A percentile compares a stretch with the other conserved stretches of the same genome.
These are phyloP conservation scores for Hippocampus comes DNA, from an alignment of 2,113 vertebrate genomes.

Conservation along the genomic window DNA sequence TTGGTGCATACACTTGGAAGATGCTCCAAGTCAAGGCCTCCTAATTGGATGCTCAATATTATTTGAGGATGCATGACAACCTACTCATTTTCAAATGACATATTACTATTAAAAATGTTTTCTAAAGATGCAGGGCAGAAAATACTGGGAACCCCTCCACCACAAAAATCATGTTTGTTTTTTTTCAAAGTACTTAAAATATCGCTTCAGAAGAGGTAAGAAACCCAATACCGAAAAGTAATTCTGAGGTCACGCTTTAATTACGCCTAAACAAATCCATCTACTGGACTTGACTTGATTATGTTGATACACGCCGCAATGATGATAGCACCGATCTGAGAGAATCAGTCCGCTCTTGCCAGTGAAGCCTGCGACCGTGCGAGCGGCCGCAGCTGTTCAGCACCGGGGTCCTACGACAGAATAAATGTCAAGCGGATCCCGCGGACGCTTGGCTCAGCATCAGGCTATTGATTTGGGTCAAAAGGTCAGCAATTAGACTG, in stretches of 20 bases:
- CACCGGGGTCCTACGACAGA: conserved; percentile 1
- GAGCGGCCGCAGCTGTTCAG: conserved; percentile 29
- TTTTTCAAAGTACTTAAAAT: not conserved
- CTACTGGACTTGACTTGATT: conserved; percentile 32
- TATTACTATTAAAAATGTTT: not conserved
- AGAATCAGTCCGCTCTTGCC: conserved; percentile 39
- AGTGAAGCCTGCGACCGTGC: conserved; percentile 16
- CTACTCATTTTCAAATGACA: not conserved
- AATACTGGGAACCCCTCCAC: not conserved
- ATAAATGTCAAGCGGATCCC: conserved; percentile 28
- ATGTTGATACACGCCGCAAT: conserved; percentile 24
- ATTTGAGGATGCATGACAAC: not conserved
- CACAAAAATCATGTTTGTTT: not conserved
- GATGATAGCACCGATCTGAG: conserved; percentile 28
- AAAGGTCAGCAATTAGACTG: conserved; percentile 66
- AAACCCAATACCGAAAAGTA: not conserved
- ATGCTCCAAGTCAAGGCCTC: not conserved
- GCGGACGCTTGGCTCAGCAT: conserved; percentile 41
- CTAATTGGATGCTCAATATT: not conserved
- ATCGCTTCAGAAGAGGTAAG: conserved; percentile 9
- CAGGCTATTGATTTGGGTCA: conserved; percentile 70
- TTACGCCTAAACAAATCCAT: conserved; percentile 41
- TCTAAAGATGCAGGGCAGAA: not conserved
- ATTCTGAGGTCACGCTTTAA: conserved; percentile 20
- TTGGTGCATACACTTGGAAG: not conserved